phyloP scores from a whole-genome alignment of 2,113 vertebrate genomes.

The Rhinichthys klamathensis region DNA sequence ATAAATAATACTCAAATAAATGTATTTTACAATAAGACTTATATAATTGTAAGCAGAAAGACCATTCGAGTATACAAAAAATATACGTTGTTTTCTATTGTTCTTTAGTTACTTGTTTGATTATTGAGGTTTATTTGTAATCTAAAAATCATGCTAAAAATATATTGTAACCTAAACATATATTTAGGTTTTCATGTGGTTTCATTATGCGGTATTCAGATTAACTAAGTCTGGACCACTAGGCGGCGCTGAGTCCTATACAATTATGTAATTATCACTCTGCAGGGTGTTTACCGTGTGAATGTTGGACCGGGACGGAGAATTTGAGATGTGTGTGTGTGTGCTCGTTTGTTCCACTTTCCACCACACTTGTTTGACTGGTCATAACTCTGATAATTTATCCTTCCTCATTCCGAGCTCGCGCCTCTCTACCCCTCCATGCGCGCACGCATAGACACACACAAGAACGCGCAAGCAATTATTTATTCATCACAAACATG shows the following conservation, averaged over 20 bases:
- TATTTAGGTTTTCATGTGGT: not conserved
- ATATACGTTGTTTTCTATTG: not conserved
- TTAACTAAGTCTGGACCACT: slow-evolving; percentile 33
- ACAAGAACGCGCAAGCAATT: slow-evolving; percentile 32
- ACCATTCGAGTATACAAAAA: not conserved
- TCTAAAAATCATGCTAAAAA: too few relatives aligned
- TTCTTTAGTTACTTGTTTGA: not conserved
- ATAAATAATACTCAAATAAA: not conserved
- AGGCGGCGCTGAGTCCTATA: slow-evolving; percentile 34
- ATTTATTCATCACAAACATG: slow-evolving; percentile 58
- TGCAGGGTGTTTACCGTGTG: not conserved
- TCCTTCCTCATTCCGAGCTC: not conserved
- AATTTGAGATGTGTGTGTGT: slow-evolving; percentile 15
- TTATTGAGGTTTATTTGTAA: not conserved
- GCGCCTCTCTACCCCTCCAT: not conserved
- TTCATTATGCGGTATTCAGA: slow-evolving; percentile 17
- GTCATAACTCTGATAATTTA: slow-evolving; percentile 15
- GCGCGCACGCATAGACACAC: not conserved
- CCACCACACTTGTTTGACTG: slow-evolving; percentile 3
- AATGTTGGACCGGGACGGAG: not conserved
- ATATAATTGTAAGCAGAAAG: not conserved
- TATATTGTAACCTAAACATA: too few relatives aligned
- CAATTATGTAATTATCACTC: slow-evolving; percentile 6
- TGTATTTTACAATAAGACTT: not conserved
- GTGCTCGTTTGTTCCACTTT: slow-evolving; percentile 14